These are phyloP conservation scores for Babylonia areolata DNA, from an alignment of 1,140 invertebrate genomes.

Conservation along the genomic window DNA sequence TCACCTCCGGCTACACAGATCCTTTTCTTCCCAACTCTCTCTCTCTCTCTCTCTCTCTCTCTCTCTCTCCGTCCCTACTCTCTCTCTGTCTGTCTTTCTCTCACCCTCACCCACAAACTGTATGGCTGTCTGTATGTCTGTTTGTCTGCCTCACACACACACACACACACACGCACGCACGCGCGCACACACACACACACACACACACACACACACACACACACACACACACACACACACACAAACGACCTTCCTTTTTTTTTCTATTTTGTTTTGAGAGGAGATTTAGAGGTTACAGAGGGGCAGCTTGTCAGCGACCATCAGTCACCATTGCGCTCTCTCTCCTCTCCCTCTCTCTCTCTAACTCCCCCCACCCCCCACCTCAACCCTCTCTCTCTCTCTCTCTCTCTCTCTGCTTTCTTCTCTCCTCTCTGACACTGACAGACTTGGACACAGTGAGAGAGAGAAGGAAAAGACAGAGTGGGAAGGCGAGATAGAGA, in stretches of 20 bases:
- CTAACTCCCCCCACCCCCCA: not conserved
- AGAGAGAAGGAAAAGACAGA: not conserved
- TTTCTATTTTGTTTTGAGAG: constrained; percentile 23
- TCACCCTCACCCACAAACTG: not conserved
- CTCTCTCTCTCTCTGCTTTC: constrained; percentile 14
- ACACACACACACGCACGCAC: too few species aligned
- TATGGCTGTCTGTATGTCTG: too few species aligned
- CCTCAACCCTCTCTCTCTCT: not conserved
- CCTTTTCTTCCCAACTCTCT: too few species aligned
- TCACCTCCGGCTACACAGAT: too few species aligned
- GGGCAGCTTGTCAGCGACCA: constrained; percentile 23
- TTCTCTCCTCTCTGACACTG: not conserved
- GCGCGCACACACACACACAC: too few species aligned
- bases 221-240: too few species aligned
- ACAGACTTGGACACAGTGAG: too few species aligned
- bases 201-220: too few species aligned
- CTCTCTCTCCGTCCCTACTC: not conserved
- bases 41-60: not conserved
- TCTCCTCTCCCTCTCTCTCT: not conserved
- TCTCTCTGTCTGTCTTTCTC: constrained; percentile 31
- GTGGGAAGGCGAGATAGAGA: not conserved
- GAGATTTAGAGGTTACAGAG: constrained; percentile 23
- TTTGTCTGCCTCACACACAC: too few species aligned
- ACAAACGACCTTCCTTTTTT: too few species aligned
- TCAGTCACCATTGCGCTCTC: constrained; percentile 22